A percentile compares a stretch with the other conserved stretches of the same genome.
phyloP scores from a whole-genome alignment of 2,888 invertebrate genomes.

The Biston betularia region DNA sequence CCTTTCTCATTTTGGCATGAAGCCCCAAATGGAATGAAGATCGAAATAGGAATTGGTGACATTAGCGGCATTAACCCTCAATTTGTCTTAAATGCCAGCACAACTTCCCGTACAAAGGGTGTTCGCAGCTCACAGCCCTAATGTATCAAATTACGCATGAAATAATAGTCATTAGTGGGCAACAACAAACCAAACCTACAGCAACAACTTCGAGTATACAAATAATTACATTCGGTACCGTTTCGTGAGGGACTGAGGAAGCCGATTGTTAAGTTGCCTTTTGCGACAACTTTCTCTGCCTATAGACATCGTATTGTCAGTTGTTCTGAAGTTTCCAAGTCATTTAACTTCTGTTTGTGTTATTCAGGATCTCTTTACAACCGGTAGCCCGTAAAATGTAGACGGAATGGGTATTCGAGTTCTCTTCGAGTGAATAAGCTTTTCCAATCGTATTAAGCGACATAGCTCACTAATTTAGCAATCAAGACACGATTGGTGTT shows the following conservation, averaged over 20 bases:
- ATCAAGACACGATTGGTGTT: slow-evolving; percentile 34
- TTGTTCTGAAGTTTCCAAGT: slow-evolving; percentile 18
- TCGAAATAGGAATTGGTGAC: not conserved
- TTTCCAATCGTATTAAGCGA: slow-evolving; percentile 5
- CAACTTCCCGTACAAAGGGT: slow-evolving; percentile 35
- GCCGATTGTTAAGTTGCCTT: slow-evolving; percentile 19
- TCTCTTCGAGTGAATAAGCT: slow-evolving; percentile 5
- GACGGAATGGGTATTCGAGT: slow-evolving; percentile 14
- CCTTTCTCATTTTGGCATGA: too few species aligned
- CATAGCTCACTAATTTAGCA: slow-evolving; percentile 24
- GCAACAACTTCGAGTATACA: slow-evolving; percentile 28
- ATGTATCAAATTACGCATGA: slow-evolving; percentile 43
- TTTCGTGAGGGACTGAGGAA: slow-evolving; percentile 21
- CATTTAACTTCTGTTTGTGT: slow-evolving; percentile 19
- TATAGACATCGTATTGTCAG: slow-evolving; percentile 1
- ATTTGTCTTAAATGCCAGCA: slow-evolving; percentile 25
- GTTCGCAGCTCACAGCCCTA: slow-evolving; percentile 20
- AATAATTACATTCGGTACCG: slow-evolving; percentile 26
- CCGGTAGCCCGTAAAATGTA: slow-evolving; percentile 11
- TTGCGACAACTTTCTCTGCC: slow-evolving; percentile 7
- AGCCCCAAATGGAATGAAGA: not conserved
- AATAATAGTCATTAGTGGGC: slow-evolving; percentile 42
- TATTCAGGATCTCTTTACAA: slow-evolving; percentile 8
- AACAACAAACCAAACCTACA: slow-evolving; percentile 38
- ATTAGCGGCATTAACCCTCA: slow-evolving; percentile 14